Percentiles rank a stretch among this genome's conserved stretches.
phyloP scores from a whole-genome alignment of 1,140 invertebrate species.

The Drosophila teissieri region DNA sequence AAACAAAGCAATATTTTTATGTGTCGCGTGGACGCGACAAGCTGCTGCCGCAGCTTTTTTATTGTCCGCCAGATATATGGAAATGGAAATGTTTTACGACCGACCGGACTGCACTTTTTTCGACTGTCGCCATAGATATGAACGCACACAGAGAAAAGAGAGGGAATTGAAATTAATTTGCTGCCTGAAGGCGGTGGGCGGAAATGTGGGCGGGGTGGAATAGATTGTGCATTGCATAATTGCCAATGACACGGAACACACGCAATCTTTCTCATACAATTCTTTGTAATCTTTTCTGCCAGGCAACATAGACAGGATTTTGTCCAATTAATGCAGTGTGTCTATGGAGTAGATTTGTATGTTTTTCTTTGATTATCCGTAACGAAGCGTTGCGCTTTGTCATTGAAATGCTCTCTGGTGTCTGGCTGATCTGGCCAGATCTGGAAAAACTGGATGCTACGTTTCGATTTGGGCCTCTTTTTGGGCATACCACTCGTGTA shows the following conservation, averaged over 20 bases:
- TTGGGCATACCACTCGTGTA: slow-evolving; percentile 7
- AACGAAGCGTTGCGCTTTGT: slow-evolving; percentile 66
- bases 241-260: slow-evolving; percentile 63
- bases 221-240: slow-evolving; percentile 63
- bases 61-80: slow-evolving; percentile 35
- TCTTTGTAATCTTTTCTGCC: slow-evolving; percentile 22
- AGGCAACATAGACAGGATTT: slow-evolving; percentile 46
- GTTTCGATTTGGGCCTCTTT: slow-evolving; percentile 24
- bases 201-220: neutral
- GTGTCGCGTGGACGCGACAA: slow-evolving; percentile 39
- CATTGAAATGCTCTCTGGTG: slow-evolving; percentile 52
- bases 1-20: slow-evolving; percentile 41
- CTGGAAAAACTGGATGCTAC: slow-evolving; percentile 58
- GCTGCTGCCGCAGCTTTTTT: slow-evolving; percentile 30
- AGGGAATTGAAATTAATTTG: slow-evolving; percentile 77
- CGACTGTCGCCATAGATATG: slow-evolving; percentile 24
- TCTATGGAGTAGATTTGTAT: slow-evolving; percentile 10
- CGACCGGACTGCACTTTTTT: slow-evolving; percentile 51
- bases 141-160: slow-evolving; percentile 28
- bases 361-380: slow-evolving; percentile 24
- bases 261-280: slow-evolving; percentile 15
- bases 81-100: slow-evolving; percentile 50
- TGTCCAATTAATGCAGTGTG: slow-evolving; percentile 54
- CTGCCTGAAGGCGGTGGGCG: slow-evolving; percentile 25
- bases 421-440: slow-evolving; percentile 41